Percentiles rank a stretch among this genome's conserved stretches.
phyloP scores from a whole-genome alignment of 2,888 invertebrate species.

The Uloborus plumipes region DNA sequence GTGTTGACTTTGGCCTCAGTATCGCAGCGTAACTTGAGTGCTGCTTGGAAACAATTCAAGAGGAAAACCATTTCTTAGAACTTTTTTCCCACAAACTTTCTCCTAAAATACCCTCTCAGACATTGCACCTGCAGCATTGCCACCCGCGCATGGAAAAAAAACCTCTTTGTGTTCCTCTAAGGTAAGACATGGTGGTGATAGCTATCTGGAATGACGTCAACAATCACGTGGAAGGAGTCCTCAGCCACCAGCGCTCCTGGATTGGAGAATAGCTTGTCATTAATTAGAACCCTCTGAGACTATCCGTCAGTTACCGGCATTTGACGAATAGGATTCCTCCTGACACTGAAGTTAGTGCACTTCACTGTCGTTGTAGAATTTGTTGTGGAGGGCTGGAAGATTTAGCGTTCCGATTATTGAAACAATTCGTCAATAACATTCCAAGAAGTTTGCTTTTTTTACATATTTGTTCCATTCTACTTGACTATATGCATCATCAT shows the following conservation, averaged over 20 bases:
- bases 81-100: constrained; percentile 26
- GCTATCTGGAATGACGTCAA: constrained; percentile 32
- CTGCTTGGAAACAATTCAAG: constrained; percentile 56
- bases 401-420: no score
- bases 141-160: constrained; percentile 38
- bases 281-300: no score
- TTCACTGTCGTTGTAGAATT: no score
- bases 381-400: no score
- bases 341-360: no score
- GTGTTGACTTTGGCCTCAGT: constrained; percentile 22
- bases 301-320: no score
- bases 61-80: constrained; percentile 25
- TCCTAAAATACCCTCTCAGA: constrained; percentile 42
- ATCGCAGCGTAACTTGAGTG: constrained; percentile 25
- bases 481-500: no score
- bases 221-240: constrained; percentile 27
- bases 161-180: constrained; percentile 6
- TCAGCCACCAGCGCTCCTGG: neutral
- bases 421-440: no score
- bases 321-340: no score
- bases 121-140: constrained; percentile 48
- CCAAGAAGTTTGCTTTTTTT: no score
- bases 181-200: neutral
- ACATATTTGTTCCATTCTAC: no score
- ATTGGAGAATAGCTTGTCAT: no score